These are phyloP conservation scores for Xiphophorus hellerii DNA, from an alignment of 2,113 vertebrate species.

Conservation along the genomic window DNA sequence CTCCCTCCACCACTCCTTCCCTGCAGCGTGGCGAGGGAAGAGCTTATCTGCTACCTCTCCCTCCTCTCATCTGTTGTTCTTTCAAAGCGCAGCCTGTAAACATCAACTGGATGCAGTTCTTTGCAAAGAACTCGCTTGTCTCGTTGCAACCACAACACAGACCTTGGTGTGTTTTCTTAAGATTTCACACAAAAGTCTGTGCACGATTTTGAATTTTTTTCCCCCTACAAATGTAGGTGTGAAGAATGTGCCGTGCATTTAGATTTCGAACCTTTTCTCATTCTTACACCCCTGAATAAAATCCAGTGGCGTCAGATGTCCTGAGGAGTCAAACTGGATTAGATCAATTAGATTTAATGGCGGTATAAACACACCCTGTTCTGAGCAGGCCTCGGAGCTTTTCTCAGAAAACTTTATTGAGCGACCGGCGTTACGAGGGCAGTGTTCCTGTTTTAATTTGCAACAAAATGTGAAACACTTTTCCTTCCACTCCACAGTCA, in stretches of 20 bases:
- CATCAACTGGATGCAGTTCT: background rate
- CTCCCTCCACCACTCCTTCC: background rate
- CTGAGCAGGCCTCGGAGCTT: background rate
- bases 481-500: background rate
- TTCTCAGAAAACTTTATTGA: background rate
- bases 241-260: background rate
- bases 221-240: background rate
- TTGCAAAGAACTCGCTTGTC: background rate
- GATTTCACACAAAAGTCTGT: too few species aligned
- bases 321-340: too few species aligned
- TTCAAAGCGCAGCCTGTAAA: constrained; percentile 1
- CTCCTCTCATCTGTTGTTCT: constrained; percentile 34
- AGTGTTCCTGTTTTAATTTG: background rate
- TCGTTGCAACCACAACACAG: too few species aligned
- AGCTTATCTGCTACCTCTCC: constrained; percentile 51
- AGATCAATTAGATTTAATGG: background rate
- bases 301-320: too few species aligned
- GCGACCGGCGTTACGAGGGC: too few species aligned
- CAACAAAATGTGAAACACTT: background rate
- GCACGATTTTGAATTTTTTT: background rate
- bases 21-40: constrained; percentile 14
- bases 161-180: too few species aligned
- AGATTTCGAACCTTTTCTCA: background rate
- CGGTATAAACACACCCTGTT: background rate
- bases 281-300: background rate